Evolutionary conservation across 2,797 vertebrate species (phyloP), one percentile per base, ranked within the genome.

Genomic region (Ciconia nigra): DNA sequence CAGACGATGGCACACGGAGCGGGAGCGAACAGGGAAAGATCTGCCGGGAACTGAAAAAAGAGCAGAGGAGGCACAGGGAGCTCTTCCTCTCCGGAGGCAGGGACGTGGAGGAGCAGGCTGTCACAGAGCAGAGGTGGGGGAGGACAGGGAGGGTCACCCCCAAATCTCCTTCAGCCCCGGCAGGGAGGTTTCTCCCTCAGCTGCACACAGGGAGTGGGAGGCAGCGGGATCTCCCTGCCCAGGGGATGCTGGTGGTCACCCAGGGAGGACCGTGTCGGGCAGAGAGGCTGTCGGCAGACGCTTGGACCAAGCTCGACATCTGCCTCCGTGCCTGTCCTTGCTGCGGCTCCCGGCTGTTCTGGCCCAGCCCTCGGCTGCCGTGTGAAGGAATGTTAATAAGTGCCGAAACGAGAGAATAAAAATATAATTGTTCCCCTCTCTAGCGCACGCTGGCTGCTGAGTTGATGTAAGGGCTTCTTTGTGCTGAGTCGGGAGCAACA

Each of bases 381-480:
- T 81, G 63, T 69, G 74, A 77, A 72, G 89, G 86, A 94, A 94
- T 84, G 94, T 55, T 87, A 90, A 65, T 83, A 83, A 89, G 88
- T 51, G 85, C 46, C 17, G 39, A 95, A 92, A 90, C 1, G 55
- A 92, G 89, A 77, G 89, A 69, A 92, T 87, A 84, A 77, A 87
- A 92, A 81, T 73, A 61, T 59, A 87, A 92, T 90, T 87, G 94
- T 84, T 87, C 74, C 79, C 79, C 83, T 87, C 92, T 69, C 54
- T 3, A 33, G 83, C 2, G 3, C 78, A n/a, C 13, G 78, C 17
- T 4, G 61, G 73, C 82, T 54, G 78, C 69, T 3, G 89, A 41
- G 73, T 24, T 33, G 89, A 90, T 92, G 94, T 90, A 63, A 95
- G 79, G 69, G 70, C 73, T 72, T 42, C 92, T 90, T 90, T 95